phyloP scores from a whole-genome alignment of 2,797 vertebrate genomes.

The Harpagifer antarcticus region DNA sequence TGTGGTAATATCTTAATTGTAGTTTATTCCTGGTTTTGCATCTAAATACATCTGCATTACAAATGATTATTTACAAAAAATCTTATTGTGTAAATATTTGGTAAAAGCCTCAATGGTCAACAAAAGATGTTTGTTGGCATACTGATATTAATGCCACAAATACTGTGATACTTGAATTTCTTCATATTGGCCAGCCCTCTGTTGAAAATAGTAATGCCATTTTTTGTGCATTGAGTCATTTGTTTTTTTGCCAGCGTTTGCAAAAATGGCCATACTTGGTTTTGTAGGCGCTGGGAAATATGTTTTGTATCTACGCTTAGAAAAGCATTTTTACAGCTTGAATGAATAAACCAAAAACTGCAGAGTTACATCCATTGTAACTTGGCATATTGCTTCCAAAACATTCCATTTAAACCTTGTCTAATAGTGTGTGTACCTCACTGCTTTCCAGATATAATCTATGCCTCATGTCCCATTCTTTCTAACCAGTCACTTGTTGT shows the following conservation, averaged over 20 bases:
- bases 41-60: too few relatives aligned
- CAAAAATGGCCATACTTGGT: background rate
- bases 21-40: too few relatives aligned
- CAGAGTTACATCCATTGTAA: background rate
- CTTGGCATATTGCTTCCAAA: background rate
- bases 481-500: background rate
- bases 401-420: background rate
- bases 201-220: too few relatives aligned
- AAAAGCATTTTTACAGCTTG: background rate
- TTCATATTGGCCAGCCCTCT: too few relatives aligned
- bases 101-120: too few relatives aligned
- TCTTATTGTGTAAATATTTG: too few relatives aligned
- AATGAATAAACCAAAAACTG: background rate
- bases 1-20: conserved; percentile 11
- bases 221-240: conserved; percentile 15
- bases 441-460: background rate
- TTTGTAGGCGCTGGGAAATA: background rate
- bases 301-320: background rate
- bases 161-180: too few relatives aligned
- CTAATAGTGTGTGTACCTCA: background rate
- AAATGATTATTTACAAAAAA: too few relatives aligned
- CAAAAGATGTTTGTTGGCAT: too few relatives aligned
- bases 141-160: too few relatives aligned
- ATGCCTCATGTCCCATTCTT: conserved; percentile 3
- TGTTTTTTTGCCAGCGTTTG: conserved; percentile 13